These are phyloP conservation scores for Molothrus ater DNA, from an alignment of 2,797 vertebrate genomes.

Conservation along the genomic window DNA sequence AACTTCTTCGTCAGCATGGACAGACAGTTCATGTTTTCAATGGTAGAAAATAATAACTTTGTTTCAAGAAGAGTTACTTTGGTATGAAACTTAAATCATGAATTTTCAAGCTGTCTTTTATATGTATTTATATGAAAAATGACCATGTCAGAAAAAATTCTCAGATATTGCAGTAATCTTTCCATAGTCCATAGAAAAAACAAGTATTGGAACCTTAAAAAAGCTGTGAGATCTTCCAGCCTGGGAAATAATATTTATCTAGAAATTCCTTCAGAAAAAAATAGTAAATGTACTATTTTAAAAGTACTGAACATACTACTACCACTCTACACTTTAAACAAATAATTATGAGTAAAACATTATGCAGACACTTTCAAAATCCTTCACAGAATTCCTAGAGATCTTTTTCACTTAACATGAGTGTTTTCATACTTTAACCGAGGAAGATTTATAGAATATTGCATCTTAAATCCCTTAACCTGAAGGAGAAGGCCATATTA, in stretches of 20 bases:
- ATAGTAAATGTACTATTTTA: not conserved
- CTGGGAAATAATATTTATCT: not conserved
- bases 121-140: not conserved
- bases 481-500: not conserved
- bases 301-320: not conserved
- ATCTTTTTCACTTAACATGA: not conserved
- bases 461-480: not conserved
- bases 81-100: not conserved
- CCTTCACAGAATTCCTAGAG: not conserved
- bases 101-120: not conserved
- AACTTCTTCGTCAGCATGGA: not conserved
- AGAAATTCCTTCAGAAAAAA: not conserved
- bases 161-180: not conserved
- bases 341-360: not conserved
- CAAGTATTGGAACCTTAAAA: not conserved
- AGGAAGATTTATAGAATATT: not conserved
- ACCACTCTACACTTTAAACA: not conserved
- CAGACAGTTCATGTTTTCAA: not conserved
- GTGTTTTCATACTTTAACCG: not conserved
- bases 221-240: not conserved
- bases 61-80: not conserved
- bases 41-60: not conserved
- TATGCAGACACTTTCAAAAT: not conserved
- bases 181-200: not conserved
- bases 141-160: not conserved